Evolutionary conservation across 2,888 invertebrate genomes (phyloP), one percentile per base, ranked within the genome.

Genomic region (Drosophila tanythrix): DNA sequence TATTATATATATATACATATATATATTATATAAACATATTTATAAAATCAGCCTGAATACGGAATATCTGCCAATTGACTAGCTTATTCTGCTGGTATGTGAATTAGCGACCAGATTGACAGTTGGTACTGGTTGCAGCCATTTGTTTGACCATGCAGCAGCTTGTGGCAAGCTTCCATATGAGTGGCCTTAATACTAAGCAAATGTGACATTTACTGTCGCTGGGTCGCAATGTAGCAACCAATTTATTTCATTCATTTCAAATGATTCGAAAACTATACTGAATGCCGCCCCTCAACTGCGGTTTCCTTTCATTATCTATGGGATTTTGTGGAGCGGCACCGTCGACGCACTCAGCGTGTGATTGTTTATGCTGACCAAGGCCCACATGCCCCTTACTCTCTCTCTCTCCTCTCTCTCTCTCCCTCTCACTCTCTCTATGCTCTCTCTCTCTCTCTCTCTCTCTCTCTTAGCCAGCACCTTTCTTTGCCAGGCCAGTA

Each of bases 301-400:
- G 61, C 79, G 55, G 77, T 73, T 79, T 78, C 70, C 76, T 82
- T 79, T 82, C 66, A 79, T 76, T 81, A 83, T 81, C 83, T 83
- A 83, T 81, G 74, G 77, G 73, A 70, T 70, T 76, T 76, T 59
- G 83, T 70, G 70, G 73, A 77, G 68, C 76, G 72, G 61, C 76
- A 77, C 64, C 64, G 56, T 60, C 66, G 79, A 80, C 83, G 81
- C 83, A 81, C 83, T 81, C 83, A 81, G 80, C 81, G 77, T 81
- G 80, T 76, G 83, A 83, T 81, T 81, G 83, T 81, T 81, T 81
- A 81, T 81, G 80, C 80, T 82, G 83, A 70, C 66, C 70, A 59
- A 63, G 38, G 51, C 55, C 46, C 46, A 33, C 31, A 15, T 15
- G 27, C 31, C 31, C 35, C 27, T 3, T 33, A 21, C 21, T 43